Evolutionary conservation across 2,113 vertebrate genomes (phyloP), one percentile per base, ranked within the genome.

Genomic region (Craseonycteris thonglongyai): DNA sequence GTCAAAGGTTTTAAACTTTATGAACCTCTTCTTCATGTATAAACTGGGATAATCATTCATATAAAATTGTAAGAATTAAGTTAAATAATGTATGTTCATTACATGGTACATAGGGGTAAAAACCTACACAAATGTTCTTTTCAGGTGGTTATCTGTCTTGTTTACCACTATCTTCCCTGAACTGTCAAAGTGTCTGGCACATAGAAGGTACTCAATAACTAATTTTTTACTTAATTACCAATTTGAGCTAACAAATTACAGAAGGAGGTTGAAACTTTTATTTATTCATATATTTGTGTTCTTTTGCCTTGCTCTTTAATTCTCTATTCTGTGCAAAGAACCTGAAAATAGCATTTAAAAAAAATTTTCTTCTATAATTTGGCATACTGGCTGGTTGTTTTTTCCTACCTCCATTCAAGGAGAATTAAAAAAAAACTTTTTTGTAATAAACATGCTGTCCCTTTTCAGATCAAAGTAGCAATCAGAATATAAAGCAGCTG

Each of bases 401-500:
- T 90, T 82, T 45, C 40, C 51, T 80, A 90, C 38, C 26, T 94
- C 68, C 15, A 74, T 61, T 94, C 72, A 68, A 47, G 40, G 26
- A 93, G 51, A 72, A 65, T 69, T 96, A 91, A 89, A 59, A 83
- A 65, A 88, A 95, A 81, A 89, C 2, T 11, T 18, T 56, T 94
- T 82, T 94, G 21, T 40, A 91, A 94, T 82, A 90, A 87, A 75
- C 61, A 90, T 18, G 95, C 65, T 69, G 86, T 92, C 71, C 93
- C 89, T 81, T 81, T 96, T 93, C 69, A 93, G 69, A 71, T 93
- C 33, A 93, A 72, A 63, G 45, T 81, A 22, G 54, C 88, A 78
- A 94, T 19, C 86, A 92, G 33, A 94, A 93, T 76, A 96, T 58
- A 93, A 97, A 94, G 13, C 13, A 94, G 47, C 40, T 88, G 71